These are phyloP conservation scores for Morpho deidamia DNA, from an alignment of 2,888 invertebrate species.

Conservation along the genomic window DNA sequence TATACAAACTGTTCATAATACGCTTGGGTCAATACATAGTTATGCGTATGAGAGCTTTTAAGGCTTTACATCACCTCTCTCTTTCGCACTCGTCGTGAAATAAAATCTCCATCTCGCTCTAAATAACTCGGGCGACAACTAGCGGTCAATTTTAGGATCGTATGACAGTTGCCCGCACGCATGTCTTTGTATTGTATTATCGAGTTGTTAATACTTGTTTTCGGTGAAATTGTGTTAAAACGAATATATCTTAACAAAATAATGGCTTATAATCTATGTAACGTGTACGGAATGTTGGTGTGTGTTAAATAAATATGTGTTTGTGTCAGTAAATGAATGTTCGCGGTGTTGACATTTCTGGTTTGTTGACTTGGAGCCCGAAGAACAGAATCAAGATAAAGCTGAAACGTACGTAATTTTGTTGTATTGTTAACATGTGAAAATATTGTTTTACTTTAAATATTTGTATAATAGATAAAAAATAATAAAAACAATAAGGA, in stretches of 20 bases:
- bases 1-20: conserved; percentile 15
- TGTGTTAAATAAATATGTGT: conserved; percentile 44
- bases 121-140: conserved; percentile 46
- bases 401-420: conserved; percentile 64
- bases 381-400: conserved; percentile 74
- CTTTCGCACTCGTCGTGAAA: conserved; percentile 18
- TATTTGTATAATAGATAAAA: background rate
- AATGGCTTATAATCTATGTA: conserved; percentile 11
- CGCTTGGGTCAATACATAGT: conserved; percentile 21
- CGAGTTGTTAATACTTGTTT: conserved; percentile 24
- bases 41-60: conserved; percentile 30
- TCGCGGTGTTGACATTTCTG: conserved; percentile 61
- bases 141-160: conserved; percentile 48
- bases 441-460: background rate
- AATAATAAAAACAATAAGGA: background rate
- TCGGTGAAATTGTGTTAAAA: conserved; percentile 19
- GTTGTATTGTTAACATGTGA: conserved; percentile 11
- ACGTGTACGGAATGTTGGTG: conserved; percentile 28
- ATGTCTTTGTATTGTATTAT: conserved; percentile 56
- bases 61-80: conserved; percentile 26
- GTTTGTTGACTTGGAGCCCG: conserved; percentile 71
- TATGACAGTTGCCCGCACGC: conserved; percentile 67
- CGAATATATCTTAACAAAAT: conserved; percentile 12
- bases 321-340: conserved; percentile 72
- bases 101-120: conserved; percentile 32